Base-by-base conservation (phyloP, 2,888 invertebrate species). In the Slavum lentiscoides region DNA sequence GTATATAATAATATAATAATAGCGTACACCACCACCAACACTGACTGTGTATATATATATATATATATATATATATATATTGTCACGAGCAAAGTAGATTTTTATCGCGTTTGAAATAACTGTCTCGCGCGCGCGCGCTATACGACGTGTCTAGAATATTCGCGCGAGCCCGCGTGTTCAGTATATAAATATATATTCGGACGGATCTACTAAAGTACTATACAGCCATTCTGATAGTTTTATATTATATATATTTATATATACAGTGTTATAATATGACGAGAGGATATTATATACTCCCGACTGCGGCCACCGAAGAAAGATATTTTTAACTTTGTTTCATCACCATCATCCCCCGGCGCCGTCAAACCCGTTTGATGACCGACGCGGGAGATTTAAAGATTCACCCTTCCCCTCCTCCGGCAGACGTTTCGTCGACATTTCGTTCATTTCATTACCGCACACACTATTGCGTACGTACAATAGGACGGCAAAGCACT, bases 41-140 rank as follows among this genome's bases (percentile, higher is more conserved):
- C 4, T 30, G 30, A 30, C 30, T 30, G 4, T 30, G 4, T 30
- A 30, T 30, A 30, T 30, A 30, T 30, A 30, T 30, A 30, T 30
- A 30, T 30, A 30, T 30, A 30, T 30, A 30, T 30, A 30, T 59
- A 59, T n/a, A 13, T 17, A 30, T 74, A 74, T 64, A 66, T 74
- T 74, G 74, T 74, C 74, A 67, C 58, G 58, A 58, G 55, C 58
- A 43, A 55, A 67, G 74, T 75, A 75, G 66, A 75, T 75, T 75
- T 75, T 67, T 58, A 75, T 75, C 74, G 37, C 66, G 74, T 75
- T 67, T 58, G 66, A 66, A 75, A 67, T 75, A 67, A 66, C 74
- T 58, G 74, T 58, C 66, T 58, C 19, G 49, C 15, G 13, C 30
- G 30, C 66, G 43, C 19, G 49, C 15, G 13, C 30, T 1, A 66